phyloP scores from a whole-genome alignment of 2,797 vertebrate species.

The Ateles fusciceps region DNA sequence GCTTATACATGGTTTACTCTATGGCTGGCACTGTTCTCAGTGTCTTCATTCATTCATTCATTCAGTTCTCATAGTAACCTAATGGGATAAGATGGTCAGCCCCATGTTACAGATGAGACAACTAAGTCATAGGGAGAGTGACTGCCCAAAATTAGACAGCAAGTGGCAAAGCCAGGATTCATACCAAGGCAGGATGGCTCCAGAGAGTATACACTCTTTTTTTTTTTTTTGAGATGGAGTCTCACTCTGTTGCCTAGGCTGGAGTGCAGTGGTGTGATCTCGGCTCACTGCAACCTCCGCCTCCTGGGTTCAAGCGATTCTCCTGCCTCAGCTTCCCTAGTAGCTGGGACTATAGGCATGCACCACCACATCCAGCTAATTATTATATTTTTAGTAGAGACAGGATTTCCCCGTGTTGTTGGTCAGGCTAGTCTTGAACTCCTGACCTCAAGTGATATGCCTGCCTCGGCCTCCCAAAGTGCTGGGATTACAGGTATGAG shows the following conservation, averaged over 20 bases:
- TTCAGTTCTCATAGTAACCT: background rate
- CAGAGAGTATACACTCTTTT: background rate
- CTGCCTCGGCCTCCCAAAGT: background rate
- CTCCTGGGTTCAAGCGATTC: background rate
- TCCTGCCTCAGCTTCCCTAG: background rate
- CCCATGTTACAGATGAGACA: conserved; percentile 34
- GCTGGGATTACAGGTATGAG: background rate
- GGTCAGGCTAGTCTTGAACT: background rate
- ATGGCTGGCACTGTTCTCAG: background rate
- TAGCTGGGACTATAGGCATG: background rate
- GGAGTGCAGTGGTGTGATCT: background rate
- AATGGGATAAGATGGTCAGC: background rate
- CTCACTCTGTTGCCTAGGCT: background rate
- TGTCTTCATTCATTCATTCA: background rate
- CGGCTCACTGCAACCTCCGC: background rate
- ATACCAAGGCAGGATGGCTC: background rate
- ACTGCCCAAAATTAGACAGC: background rate
- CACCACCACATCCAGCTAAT: background rate
- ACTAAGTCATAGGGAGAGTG: background rate
- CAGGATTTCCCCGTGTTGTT: background rate
- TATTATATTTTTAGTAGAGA: background rate
- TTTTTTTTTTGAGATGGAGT: background rate
- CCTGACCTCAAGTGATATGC: background rate
- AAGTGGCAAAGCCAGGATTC: background rate
- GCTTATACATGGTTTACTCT: background rate